phyloP scores from a whole-genome alignment of 2,797 vertebrate species.

The Peromyscus melanophrys region DNA sequence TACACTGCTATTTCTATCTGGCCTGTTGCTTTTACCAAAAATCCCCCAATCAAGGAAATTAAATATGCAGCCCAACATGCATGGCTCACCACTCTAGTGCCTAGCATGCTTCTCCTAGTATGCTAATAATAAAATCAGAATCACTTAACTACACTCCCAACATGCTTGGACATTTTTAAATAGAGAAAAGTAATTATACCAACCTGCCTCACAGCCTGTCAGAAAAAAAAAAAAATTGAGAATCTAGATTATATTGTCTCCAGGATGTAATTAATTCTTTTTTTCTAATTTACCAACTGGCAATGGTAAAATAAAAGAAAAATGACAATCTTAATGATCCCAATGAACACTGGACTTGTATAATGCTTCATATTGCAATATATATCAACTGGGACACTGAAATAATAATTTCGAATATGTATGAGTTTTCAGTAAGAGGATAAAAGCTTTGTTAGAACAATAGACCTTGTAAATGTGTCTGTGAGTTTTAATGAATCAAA shows the following conservation, averaged over 20 bases:
- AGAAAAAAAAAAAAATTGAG: constrained; percentile 38
- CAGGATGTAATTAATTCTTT: constrained; percentile 4
- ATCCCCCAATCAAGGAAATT: constrained; percentile 45
- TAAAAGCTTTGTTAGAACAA: constrained; percentile 43
- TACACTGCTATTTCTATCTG: background rate
- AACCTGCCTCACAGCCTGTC: constrained; percentile 54
- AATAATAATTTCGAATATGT: constrained; percentile 66
- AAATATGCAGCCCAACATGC: background rate
- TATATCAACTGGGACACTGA: background rate
- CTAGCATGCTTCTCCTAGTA: constrained; percentile 34
- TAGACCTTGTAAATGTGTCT: constrained; percentile 51
- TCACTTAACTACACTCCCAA: constrained; percentile 69
- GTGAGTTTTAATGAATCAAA: constrained; percentile 60
- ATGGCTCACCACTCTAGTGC: background rate
- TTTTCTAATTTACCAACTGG: constrained; percentile 70
- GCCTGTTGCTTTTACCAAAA: constrained; percentile 42
- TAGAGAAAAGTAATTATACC: constrained; percentile 75
- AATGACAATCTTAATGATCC: constrained; percentile 58
- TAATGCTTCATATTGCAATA: background rate
- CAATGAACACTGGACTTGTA: background rate
- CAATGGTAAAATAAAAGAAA: constrained; percentile 46
- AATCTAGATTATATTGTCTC: constrained; percentile 29
- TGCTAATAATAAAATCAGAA: constrained; percentile 76
- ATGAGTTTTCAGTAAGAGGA: constrained; percentile 47
- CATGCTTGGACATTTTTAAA: constrained; percentile 69